Evolutionary conservation across 2,888 invertebrate genomes (phyloP).

Genomic region (Rhorus exstirpatorius): DNA sequence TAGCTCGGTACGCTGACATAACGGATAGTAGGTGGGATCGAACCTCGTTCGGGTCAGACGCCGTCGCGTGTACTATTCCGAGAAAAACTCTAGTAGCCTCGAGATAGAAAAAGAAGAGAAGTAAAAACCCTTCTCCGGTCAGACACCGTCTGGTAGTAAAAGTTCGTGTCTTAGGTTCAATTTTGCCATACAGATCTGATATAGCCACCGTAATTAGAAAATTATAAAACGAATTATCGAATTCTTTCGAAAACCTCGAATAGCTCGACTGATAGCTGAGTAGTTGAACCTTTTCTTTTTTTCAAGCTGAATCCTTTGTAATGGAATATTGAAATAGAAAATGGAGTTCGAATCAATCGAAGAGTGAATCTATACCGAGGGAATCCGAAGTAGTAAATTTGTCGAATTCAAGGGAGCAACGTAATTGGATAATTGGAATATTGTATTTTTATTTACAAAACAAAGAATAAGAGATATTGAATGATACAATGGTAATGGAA

Average conservation of each 20-base stretch:
- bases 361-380: no score
- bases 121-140: constrained; percentile 54
- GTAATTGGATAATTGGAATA: constrained; percentile 22
- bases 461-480: not conserved
- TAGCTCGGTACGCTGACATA: constrained; percentile 59
- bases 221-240: constrained; percentile 3
- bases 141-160: constrained; percentile 32
- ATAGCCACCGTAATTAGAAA: not conserved
- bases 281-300: no score
- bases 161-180: not conserved
- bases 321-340: not conserved
- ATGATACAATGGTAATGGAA: not conserved
- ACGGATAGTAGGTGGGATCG: constrained; percentile 78
- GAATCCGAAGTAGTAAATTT: not conserved
- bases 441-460: constrained; percentile 4
- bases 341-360: no score
- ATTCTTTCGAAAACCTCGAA: not conserved
- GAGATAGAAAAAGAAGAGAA: constrained; percentile 44
- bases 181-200: not conserved
- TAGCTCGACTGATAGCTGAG: no score
- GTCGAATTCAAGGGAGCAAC: not conserved
- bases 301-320: no score
- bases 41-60: constrained; percentile 76
- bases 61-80: constrained; percentile 56
- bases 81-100: constrained; percentile 54